Base-by-base conservation (phyloP, 2,797 vertebrate genomes). In the Heterohyrax brucei region DNA sequence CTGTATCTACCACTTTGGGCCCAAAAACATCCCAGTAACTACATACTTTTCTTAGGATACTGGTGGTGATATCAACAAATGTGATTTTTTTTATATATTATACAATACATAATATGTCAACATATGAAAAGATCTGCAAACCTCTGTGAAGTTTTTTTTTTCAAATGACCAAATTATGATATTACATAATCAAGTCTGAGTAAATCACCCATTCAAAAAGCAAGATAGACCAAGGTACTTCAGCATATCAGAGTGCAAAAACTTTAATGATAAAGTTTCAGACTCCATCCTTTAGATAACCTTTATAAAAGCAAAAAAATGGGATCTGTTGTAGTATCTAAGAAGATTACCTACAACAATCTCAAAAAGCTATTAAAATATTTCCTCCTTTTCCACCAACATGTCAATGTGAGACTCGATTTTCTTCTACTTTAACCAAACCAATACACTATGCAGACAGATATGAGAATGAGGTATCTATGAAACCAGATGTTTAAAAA, bases 311-410 rank as follows among this genome's bases (percentile, higher is more conserved):
- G 79, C 70, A 24, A 39, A 80, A 14, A 2, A 0, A 9, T 85
- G n/a, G 75, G 16, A 89, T 81, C 16, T 76, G 33, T 44, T 28
- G 4, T 73, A 59, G 33, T 64, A 88, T 26, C 79, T 91, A 79
- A 95, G 18, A 82, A 59, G 26, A 80, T 88, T 70, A 91, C 39
- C 39, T 3, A 80, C n/a, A 95, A 82, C 33, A 72, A 91, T 73
- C 4, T 70, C 39, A 88, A 95, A 83, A 93, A 12, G 10, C 59
- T 91, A 93, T 30, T 64, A 89, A 95, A 73, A 84, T 30, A 80
- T 24, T 70, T 24, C 87, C 80, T 24, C 62, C n/a, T 91, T 78
- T 87, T 24, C 62, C 3, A 16, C 13, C 13, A 16, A 13, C 13
- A 0, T 46, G n/a, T 24, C 61, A 22, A 7, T 72, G 21, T 50